Base-by-base conservation (phyloP, 2,888 invertebrate genomes). In the Agrochola circellaris region DNA sequence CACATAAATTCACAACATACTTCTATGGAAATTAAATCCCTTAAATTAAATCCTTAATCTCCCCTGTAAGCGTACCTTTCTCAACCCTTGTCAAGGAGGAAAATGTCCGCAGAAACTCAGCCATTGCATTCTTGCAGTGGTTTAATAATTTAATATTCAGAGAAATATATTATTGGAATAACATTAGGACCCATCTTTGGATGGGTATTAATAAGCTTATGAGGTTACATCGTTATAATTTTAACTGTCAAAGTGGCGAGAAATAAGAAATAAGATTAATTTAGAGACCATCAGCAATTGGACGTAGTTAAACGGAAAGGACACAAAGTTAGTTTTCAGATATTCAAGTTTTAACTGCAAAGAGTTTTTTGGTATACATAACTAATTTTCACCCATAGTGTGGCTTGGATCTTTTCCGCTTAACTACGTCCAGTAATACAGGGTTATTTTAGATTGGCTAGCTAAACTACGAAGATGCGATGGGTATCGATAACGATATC, bases 121-220 rank as follows among this genome's bases (percentile, higher is more conserved):
- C 64, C 79, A 72, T 66, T 83, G 83, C 83, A 79, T 84, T 84
- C 81, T 66, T 83, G 84, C 84, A 87, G 67, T 67, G 81, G 66
- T 26, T 86, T 58, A 54, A 85, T 70, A 34, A 68, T 68, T 71
- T 82, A 82, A 73, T 45, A 60, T 54, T 74, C 23, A 23, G 51
- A 51, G 17, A 26, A 58, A 62, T 54, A 20, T 51, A 34, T 58
- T 58, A 80, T 60, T 80, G 23, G 60, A 68, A 51, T 65, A 9
- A 15, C 17, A 84, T 65, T 67, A 62, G 11, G n/a, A 54, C 17
- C 34, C n/a, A 17, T 20, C 1, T 54, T n/a, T 23, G 9, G 9
- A 34, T 34, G n/a, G 11, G n/a, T 23, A 23, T 56, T 56, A 17
- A 26, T 56, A 17, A 26, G 34, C 26, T n/a, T 75, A 8, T 1